phyloP scores from a whole-genome alignment of 2,797 vertebrate species.

The Chelon auratus region DNA sequence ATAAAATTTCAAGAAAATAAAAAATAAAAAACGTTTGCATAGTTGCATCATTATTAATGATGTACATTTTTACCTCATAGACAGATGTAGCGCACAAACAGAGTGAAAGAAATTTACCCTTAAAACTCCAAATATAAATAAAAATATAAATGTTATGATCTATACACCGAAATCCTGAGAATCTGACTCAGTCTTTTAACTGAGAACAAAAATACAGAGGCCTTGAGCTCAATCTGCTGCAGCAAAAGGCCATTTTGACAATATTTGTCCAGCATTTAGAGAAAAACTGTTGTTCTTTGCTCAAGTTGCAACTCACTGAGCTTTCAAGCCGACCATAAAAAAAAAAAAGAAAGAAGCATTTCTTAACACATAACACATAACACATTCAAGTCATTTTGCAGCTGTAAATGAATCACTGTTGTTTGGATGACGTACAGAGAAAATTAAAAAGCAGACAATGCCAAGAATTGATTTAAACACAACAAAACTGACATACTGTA shows the following conservation, averaged over 20 bases:
- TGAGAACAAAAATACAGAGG: slow-evolving; percentile 30
- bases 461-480: slow-evolving; percentile 9
- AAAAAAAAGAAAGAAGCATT: slow-evolving; percentile 34
- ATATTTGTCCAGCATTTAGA: not conserved
- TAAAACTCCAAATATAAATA: slow-evolving; percentile 42
- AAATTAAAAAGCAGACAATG: slow-evolving; percentile 26
- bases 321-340: slow-evolving; percentile 4
- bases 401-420: slow-evolving; percentile 14
- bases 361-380: slow-evolving; percentile 29
- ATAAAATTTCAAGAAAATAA: slow-evolving; percentile 35
- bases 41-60: slow-evolving; percentile 36
- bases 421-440: slow-evolving; percentile 9
- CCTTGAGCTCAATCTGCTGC: slow-evolving; percentile 13
- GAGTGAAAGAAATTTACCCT: slow-evolving; percentile 23
- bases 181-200: slow-evolving; percentile 60
- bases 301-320: not conserved
- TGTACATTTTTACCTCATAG: slow-evolving; percentile 18
- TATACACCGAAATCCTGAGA: slow-evolving; percentile 70
- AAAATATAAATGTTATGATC: slow-evolving; percentile 36
- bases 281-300: not conserved
- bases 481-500: slow-evolving; percentile 18
- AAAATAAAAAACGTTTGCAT: slow-evolving; percentile 13
- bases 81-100: slow-evolving; percentile 22
- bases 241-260: not conserved
- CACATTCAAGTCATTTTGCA: slow-evolving; percentile 63